Conservation (phyloP, 1,140 invertebrate species). For the Monomorium pharaonis region DNA sequence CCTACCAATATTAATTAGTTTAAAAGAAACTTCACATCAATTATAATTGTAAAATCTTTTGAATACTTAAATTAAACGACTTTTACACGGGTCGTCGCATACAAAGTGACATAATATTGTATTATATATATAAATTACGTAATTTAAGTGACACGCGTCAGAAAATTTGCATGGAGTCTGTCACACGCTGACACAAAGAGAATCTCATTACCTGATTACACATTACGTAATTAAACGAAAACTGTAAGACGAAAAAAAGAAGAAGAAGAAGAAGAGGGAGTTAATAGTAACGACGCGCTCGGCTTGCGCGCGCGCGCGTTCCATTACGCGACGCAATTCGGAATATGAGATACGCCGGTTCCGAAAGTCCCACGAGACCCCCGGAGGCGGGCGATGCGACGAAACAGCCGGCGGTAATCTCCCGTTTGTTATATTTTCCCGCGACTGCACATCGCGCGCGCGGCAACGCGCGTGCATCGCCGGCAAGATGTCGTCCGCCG, state of each 20-base stretch:
- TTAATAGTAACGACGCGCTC: neutral
- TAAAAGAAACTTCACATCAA: no score
- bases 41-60: neutral
- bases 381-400: slow-evolving; percentile 11
- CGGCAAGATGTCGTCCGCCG: slow-evolving; percentile 43
- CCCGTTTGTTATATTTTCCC: slow-evolving; percentile 51
- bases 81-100: neutral
- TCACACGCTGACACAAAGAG: neutral
- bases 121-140: neutral
- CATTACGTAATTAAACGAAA: neutral
- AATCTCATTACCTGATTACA: neutral
- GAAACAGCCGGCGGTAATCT: slow-evolving; percentile 52
- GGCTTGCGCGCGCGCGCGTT: slow-evolving; percentile 17
- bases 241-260: neutral
- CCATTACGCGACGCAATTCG: slow-evolving; percentile 15
- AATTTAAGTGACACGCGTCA: neutral
- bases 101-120: neutral
- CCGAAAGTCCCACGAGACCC: slow-evolving; percentile 42
- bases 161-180: neutral
- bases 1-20: neutral
- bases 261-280: no score
- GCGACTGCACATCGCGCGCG: slow-evolving; percentile 40
- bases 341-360: slow-evolving; percentile 28
- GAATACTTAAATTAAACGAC: neutral
- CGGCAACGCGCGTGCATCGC: slow-evolving; percentile 42